Evolutionary conservation across 2,888 invertebrate genomes (phyloP).

Genomic region (Antheraea yamamai): DNA sequence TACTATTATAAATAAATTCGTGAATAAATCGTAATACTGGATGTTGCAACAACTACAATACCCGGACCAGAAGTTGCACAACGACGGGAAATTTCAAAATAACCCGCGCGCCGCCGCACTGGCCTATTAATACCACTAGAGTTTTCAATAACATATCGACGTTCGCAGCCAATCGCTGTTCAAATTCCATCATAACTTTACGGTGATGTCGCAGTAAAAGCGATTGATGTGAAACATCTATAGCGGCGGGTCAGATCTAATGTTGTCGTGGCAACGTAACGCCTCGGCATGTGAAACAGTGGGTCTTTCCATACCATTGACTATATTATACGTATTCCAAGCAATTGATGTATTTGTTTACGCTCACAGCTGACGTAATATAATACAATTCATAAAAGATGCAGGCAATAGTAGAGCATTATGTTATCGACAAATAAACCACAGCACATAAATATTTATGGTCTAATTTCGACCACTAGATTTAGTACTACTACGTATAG

Average conservation of each 20-base stretch:
- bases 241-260: neutral
- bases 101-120: constrained; percentile 22
- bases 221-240: neutral
- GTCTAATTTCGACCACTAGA: no score
- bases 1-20: constrained; percentile 17
- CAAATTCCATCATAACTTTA: constrained; percentile 31
- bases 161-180: constrained; percentile 25
- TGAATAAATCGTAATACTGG: constrained; percentile 12
- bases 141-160: constrained; percentile 34
- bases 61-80: constrained; percentile 22
- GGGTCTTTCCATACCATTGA: no score
- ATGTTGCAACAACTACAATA: neutral
- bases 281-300: no score
- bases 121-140: constrained; percentile 33
- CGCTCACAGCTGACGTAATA: no score
- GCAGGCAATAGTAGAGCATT: no score
- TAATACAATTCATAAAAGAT: no score
- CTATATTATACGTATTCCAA: no score
- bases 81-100: constrained; percentile 27
- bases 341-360: no score
- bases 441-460: no score
- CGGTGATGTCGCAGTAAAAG: constrained; percentile 11
- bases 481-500: no score
- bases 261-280: neutral
- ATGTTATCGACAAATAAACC: no score